phyloP scores from a whole-genome alignment of 1,140 invertebrate species.

The Heterodera carotae region DNA sequence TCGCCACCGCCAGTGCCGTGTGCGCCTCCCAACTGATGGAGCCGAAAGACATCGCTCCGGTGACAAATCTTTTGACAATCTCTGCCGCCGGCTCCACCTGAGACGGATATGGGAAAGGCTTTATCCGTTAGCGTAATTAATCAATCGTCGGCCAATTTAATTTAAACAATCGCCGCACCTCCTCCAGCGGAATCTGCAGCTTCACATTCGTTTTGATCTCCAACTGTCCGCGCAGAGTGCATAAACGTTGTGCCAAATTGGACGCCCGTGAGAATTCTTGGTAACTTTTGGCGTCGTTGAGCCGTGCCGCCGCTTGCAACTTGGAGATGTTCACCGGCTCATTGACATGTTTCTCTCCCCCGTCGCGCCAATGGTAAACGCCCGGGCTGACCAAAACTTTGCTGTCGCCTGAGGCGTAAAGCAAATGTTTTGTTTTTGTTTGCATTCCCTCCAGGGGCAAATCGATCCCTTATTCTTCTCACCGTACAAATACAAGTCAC shows the following conservation, averaged over 20 bases:
- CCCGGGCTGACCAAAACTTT: conserved; percentile 86
- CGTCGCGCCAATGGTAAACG: conserved; percentile 90
- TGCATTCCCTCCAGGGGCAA: too few relatives aligned
- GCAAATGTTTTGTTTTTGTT: too few relatives aligned
- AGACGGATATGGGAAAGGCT: neutral
- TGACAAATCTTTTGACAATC: conserved; percentile 85
- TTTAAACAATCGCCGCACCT: too few relatives aligned
- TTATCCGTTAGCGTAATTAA: neutral
- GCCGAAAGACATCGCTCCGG: conserved; percentile 48
- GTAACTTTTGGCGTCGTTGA: conserved; percentile 81
- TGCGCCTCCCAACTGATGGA: conserved; percentile 91
- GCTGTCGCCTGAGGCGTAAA: conserved; percentile 74
- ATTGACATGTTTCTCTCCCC: conserved; percentile 96
- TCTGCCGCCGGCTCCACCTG: conserved; percentile 82
- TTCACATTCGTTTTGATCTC: conserved; percentile 77
- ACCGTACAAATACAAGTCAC: conserved; percentile 51
- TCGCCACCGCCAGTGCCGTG: conserved; percentile 87
- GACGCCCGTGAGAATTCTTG: conserved; percentile 84
- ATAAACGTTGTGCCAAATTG: conserved; percentile 77
- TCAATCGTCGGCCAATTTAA: too few relatives aligned
- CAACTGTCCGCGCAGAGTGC: conserved; percentile 88
- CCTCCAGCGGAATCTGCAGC: conserved; percentile 75
- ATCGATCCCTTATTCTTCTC: neutral
- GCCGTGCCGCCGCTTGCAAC: conserved; percentile 83
- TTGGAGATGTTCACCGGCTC: conserved; percentile 89